Evolutionary conservation across 2,113 vertebrate species (phyloP), one percentile per base, ranked within the genome.

Genomic region (Nannospalax galili): DNA sequence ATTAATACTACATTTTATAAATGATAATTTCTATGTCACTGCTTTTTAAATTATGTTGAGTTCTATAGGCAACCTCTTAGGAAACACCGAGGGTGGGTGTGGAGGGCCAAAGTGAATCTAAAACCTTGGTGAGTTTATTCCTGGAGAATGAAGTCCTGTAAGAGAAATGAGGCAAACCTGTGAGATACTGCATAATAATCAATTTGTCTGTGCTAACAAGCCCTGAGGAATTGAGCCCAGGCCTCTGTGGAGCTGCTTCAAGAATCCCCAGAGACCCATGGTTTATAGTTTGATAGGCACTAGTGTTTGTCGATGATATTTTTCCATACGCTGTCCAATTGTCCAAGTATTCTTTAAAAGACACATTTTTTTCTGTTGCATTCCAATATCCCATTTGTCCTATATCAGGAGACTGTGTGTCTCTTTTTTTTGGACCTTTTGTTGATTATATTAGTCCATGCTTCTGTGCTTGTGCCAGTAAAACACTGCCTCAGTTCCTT

Each of bases 61-160:
- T 75, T 72, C 90, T 97, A 97, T 97, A 69, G 95, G 97, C 48
- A 28, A 62, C n/a, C 65, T 95, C 81, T 45, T 85, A 48, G 37
- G 74, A 42, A 26, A 58, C 86, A 90, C 91, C 92, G 85, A 88
- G 48, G 48, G 77, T 88, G 92, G 90, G 92, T 88, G 92, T 72
- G 93, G 94, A 96, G 48, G 1, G 35, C 17, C 87, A 0, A 93
- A 75, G 74, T 17, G 17, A 91, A 69, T 87, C 99, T 98, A 99
- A 0, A 99, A 99, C 60, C 99, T 98, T 58, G 99, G 99, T 15
- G 99, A 99, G 82, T 99, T 1, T 99, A 99, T 99, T 88, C 99
- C 99, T 5, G 98, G 99, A 62, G 99, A 99, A 87, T 99, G 99
- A 1, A 99, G 99, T 75, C 99, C 99, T 99, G 92, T n/a, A 93